Evolutionary conservation across 1,140 invertebrate species (phyloP).

Genomic region (Drosophila trapezifrons): DNA sequence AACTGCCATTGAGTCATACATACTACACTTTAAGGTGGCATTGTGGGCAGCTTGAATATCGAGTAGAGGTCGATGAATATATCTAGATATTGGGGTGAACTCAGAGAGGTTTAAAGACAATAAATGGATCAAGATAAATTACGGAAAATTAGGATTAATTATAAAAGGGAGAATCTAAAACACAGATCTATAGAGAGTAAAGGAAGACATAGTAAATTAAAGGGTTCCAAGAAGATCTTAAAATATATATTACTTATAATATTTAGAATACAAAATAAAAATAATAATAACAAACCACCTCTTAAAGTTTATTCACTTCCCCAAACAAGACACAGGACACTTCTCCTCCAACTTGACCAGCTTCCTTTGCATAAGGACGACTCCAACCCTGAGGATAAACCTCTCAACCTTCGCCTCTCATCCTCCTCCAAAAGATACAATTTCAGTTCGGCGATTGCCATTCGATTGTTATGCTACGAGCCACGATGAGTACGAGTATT

Average conservation of each 20-base stretch:
- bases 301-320: not conserved
- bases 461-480: constrained; percentile 32
- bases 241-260: too few species aligned
- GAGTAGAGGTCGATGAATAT: not conserved
- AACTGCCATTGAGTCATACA: constrained; percentile 30
- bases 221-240: too few species aligned
- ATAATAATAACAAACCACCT: not conserved
- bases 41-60: constrained; percentile 21
- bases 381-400: not conserved
- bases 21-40: not conserved
- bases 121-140: not conserved
- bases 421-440: constrained; percentile 1
- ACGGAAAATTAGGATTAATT: not conserved
- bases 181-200: not conserved
- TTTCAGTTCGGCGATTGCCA: constrained; percentile 59
- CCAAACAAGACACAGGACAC: not conserved
- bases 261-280: too few species aligned
- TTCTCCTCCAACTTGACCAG: not conserved
- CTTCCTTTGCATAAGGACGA: not conserved
- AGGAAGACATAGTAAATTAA: too few species aligned
- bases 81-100: not conserved
- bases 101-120: not conserved
- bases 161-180: not conserved
- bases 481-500: constrained; percentile 15
- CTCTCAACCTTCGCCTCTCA: not conserved